Evolutionary conservation across 1,140 invertebrate genomes (phyloP).

Genomic region (Mycetomoellerius zeteki): DNA sequence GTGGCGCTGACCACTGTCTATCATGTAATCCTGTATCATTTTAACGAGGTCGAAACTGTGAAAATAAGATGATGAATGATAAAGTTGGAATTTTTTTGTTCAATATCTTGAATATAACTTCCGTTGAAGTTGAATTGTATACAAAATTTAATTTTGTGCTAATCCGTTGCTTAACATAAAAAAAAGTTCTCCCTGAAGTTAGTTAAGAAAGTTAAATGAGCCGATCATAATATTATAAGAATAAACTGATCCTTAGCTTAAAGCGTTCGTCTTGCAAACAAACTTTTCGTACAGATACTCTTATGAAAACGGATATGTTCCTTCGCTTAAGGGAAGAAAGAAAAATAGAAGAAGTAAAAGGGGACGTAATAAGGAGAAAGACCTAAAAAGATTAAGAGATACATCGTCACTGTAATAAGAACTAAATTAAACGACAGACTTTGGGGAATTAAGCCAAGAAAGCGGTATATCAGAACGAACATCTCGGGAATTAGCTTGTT

Average conservation of each 20-base stretch:
- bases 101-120: background rate
- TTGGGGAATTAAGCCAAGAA: slow-evolving; percentile 24
- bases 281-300: slow-evolving; percentile 11
- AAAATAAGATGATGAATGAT: slow-evolving; percentile 1
- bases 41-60: background rate
- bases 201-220: slow-evolving; percentile 48
- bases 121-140: background rate
- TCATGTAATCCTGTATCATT: slow-evolving; percentile 9
- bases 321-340: background rate
- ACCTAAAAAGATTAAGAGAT: slow-evolving; percentile 45
- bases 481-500: slow-evolving; percentile 39
- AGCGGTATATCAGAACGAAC: background rate
- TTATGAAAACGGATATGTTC: slow-evolving; percentile 16
- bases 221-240: slow-evolving; percentile 39
- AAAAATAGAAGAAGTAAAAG: background rate
- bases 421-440: slow-evolving; percentile 22
- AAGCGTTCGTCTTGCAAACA: background rate
- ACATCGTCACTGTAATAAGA: slow-evolving; percentile 43
- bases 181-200: slow-evolving; percentile 4
- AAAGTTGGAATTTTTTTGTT: background rate
- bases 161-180: background rate
- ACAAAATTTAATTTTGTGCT: background rate
- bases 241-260: slow-evolving; percentile 42
- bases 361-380: background rate
- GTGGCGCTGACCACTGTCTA: slow-evolving; percentile 17